Evolutionary conservation across 2,113 vertebrate species (phyloP).

Genomic region (Scopus umbretta): DNA sequence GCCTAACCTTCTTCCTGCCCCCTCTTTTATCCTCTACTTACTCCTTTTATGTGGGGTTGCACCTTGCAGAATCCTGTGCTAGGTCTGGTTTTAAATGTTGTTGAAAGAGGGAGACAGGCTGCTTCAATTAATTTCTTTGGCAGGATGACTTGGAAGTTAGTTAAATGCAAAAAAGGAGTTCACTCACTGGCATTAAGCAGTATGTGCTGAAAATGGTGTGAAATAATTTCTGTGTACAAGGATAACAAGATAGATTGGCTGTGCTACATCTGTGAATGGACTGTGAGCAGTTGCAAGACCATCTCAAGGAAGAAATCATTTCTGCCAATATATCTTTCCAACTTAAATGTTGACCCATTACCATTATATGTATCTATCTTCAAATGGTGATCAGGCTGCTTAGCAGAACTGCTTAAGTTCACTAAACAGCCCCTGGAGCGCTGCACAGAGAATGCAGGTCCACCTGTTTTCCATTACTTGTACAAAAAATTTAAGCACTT

Average conservation of each 20-base stretch:
- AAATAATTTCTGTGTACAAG: not conserved
- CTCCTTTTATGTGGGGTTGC: not conserved
- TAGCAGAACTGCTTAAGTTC: not conserved
- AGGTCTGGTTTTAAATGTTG: not conserved
- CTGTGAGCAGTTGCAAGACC: not conserved
- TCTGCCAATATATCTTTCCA: not conserved
- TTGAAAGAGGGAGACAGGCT: not conserved
- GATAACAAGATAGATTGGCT: not conserved
- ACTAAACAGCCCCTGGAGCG: not conserved
- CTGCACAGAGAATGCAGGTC: not conserved
- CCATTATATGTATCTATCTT: not conserved
- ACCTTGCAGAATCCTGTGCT: not conserved
- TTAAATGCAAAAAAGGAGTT: not conserved
- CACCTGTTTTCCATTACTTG: not conserved
- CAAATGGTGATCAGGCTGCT: not conserved
- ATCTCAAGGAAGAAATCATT: not conserved
- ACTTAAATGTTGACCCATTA: not conserved
- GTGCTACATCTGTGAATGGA: not conserved
- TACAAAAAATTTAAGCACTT: not conserved
- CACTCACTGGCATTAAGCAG: not conserved
- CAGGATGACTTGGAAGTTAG: not conserved
- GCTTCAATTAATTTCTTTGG: not conserved
- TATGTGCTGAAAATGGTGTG: not conserved
- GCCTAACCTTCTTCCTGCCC: not conserved
- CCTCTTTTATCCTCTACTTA: not conserved